Conservation (phyloP, 1,140 invertebrate genomes). For the Lucilia cuprina region DNA sequence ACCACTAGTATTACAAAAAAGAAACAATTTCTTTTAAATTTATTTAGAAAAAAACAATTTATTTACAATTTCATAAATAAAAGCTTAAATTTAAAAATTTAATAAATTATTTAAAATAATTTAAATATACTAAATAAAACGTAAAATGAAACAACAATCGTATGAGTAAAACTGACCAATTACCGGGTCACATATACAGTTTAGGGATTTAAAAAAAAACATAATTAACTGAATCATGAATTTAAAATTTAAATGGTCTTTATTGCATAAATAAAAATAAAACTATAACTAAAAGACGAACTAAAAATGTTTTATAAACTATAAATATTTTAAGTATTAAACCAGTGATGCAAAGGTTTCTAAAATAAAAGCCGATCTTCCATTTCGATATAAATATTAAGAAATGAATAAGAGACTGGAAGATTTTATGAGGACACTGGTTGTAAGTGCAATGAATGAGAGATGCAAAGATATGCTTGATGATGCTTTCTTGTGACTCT, state of each 20-base stretch:
- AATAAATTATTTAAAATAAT: neutral
- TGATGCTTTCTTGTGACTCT: no score
- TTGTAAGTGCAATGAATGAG: no score
- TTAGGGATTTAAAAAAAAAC: neutral
- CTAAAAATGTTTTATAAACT: neutral
- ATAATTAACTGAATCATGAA: no score
- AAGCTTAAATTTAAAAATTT: neutral
- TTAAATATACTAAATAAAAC: neutral
- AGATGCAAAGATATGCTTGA: no score
- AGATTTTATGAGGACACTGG: no score
- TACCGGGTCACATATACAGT: neutral
- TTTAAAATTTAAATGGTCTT: neutral
- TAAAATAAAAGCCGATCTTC: no score
- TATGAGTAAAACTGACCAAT: neutral
- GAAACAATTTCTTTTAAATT: neutral
- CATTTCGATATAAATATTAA: no score
- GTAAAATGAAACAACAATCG: neutral
- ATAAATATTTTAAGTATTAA: neutral
- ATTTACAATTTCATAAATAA: constrained; percentile 12
- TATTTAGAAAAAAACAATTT: neutral
- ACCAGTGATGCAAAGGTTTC: neutral
- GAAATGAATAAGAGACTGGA: no score
- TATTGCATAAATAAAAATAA: neutral
- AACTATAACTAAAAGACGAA: neutral
- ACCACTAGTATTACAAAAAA: neutral